phyloP scores from a whole-genome alignment of 2,113 vertebrate species.

The Cochlearius cochlearius region DNA sequence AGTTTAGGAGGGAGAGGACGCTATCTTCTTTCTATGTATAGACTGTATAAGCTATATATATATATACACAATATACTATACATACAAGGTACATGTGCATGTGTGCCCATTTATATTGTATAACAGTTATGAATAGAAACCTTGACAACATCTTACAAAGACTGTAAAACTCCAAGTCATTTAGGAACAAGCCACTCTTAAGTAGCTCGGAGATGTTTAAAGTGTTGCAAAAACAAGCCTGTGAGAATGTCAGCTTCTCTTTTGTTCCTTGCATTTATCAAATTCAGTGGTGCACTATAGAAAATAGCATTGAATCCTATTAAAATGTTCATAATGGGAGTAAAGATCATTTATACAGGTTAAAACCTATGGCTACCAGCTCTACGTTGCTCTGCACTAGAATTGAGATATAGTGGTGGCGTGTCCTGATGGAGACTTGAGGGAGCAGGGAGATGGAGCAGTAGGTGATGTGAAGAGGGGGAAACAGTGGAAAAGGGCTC shows the following conservation, averaged over 20 bases:
- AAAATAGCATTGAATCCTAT: neutral
- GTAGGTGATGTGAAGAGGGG: neutral
- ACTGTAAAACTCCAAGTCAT: neutral
- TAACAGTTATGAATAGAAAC: neutral
- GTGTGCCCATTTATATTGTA: neutral
- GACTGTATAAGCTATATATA: neutral
- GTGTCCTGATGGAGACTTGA: neutral
- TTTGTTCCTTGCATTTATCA: accelerated
- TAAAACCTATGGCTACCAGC: neutral
- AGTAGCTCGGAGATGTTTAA: neutral
- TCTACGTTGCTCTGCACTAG: neutral
- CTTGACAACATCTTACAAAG: neutral
- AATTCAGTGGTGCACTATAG: neutral
- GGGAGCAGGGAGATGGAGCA: neutral
- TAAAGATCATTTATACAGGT: neutral
- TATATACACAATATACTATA: too few relatives aligned
- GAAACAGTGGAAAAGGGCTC: neutral
- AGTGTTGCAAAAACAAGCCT: neutral
- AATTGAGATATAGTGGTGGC: neutral
- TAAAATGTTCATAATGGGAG: neutral
- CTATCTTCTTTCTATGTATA: neutral
- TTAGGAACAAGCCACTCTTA: neutral
- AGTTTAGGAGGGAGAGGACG: too few relatives aligned
- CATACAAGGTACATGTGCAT: too few relatives aligned
- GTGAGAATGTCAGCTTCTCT: neutral